These are phyloP conservation scores for Neolamprologus cancellatus DNA, from an alignment of 2,113 vertebrate genomes.

Conservation along the genomic window DNA sequence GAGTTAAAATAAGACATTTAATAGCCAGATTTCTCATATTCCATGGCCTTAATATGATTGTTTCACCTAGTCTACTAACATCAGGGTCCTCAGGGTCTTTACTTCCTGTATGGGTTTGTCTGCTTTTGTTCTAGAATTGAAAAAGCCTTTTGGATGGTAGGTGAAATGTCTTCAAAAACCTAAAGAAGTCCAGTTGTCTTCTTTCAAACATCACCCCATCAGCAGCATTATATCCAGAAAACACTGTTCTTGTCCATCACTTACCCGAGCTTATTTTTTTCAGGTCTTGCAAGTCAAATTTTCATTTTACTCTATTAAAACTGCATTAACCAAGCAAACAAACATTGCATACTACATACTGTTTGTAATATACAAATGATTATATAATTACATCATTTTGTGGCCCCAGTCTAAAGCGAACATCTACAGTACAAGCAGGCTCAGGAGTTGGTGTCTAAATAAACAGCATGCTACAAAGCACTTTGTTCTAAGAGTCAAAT, in stretches of 20 bases:
- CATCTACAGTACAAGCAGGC: too few relatives aligned
- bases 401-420: rapidly evolving
- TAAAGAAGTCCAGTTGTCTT: not conserved
- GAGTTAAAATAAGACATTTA: not conserved
- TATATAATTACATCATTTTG: not conserved
- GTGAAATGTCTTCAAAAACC: not conserved
- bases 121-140: not conserved
- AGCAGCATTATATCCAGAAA: not conserved
- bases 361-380: not conserved
- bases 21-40: not conserved
- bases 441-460: not conserved
- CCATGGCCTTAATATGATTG: not conserved
- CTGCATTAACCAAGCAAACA: not conserved
- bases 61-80: not conserved
- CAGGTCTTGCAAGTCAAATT: not conserved
- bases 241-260: not conserved
- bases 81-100: not conserved
- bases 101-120: not conserved
- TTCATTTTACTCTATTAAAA: not conserved
- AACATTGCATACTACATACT: not conserved
- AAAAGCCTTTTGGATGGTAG: not conserved
- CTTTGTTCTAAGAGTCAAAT: not conserved
- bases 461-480: not conserved
- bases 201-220: not conserved
- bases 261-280: not conserved